These are phyloP conservation scores for Gymnopithys bicolor DNA, from an alignment of 2,797 vertebrate species.

Conservation along the genomic window DNA sequence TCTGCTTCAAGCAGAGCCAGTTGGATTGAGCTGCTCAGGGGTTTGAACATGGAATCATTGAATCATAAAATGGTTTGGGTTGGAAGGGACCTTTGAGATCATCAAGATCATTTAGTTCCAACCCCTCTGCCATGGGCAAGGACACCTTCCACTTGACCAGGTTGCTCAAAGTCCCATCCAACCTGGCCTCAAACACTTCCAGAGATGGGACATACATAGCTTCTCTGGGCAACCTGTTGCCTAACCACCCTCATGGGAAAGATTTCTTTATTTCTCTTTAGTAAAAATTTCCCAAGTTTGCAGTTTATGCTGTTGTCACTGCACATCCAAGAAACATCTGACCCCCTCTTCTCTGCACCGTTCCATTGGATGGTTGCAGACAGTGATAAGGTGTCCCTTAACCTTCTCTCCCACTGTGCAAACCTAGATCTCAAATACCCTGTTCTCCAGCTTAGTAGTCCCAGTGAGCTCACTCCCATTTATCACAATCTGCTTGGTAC, in stretches of 20 bases:
- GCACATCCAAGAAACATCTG: background rate
- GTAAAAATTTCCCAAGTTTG: background rate
- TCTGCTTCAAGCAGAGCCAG: background rate
- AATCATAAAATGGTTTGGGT: background rate
- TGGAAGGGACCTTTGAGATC: background rate
- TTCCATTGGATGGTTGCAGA: background rate
- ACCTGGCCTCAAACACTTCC: background rate
- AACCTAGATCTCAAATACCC: background rate
- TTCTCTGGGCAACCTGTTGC: background rate
- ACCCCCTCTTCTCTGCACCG: background rate
- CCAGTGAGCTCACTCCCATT: background rate
- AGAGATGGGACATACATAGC: background rate
- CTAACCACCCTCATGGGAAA: background rate
- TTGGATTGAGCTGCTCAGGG: background rate
- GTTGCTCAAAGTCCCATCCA: background rate
- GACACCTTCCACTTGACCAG: background rate
- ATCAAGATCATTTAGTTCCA: background rate
- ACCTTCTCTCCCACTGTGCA: background rate
- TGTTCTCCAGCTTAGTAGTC: background rate
- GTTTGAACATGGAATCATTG: background rate
- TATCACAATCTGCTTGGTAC: background rate
- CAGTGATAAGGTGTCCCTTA: background rate
- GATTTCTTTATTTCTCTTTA: background rate
- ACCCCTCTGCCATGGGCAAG: background rate
- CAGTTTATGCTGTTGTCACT: background rate